These are phyloP conservation scores for Thera obeliscata DNA, from an alignment of 2,888 invertebrate species.

Conservation along the genomic window DNA sequence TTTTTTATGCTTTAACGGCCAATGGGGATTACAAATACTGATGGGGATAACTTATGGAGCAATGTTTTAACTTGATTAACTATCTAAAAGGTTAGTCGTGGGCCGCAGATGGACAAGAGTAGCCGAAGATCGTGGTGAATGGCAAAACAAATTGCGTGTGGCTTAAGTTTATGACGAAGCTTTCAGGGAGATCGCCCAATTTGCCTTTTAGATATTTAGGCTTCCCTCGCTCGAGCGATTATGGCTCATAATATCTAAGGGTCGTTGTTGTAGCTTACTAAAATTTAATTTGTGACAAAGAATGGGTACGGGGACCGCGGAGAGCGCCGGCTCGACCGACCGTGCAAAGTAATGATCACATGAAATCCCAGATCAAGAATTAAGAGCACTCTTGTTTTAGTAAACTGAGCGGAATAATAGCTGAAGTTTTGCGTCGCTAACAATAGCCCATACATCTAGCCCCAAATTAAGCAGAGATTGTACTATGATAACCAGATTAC, in stretches of 20 bases:
- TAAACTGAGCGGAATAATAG: slow-evolving; percentile 78
- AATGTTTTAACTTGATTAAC: too few relatives aligned
- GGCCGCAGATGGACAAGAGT: too few relatives aligned
- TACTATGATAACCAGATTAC: too few relatives aligned
- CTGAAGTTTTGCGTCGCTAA: slow-evolving; percentile 73
- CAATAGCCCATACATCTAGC: too few relatives aligned
- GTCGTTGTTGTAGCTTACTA: slow-evolving; percentile 63
- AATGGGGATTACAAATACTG: too few relatives aligned
- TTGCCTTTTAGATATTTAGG: slow-evolving; percentile 58
- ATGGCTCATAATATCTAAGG: slow-evolving; percentile 56
- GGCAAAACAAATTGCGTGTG: slow-evolving; percentile 42
- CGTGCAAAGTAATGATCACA: slow-evolving; percentile 72
- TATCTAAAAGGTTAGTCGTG: too few relatives aligned
- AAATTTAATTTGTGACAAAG: slow-evolving; percentile 68
- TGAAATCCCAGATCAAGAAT: slow-evolving; percentile 77
- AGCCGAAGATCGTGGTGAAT: too few relatives aligned
- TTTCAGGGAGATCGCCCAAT: slow-evolving; percentile 57
- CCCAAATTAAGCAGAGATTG: too few relatives aligned
- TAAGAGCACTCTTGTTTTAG: slow-evolving; percentile 76
- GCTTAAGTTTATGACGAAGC: slow-evolving; percentile 56
- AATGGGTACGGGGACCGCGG: slow-evolving; percentile 51
- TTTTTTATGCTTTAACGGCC: background rate
- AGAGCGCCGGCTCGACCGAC: slow-evolving; percentile 62
- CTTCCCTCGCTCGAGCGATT: slow-evolving; percentile 57
- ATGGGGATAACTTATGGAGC: too few relatives aligned